A percentile compares a stretch with the other conserved stretches of the same genome.
Conservation (phyloP, 2,797 vertebrate genomes). For the Knipowitschia caucasica region DNA sequence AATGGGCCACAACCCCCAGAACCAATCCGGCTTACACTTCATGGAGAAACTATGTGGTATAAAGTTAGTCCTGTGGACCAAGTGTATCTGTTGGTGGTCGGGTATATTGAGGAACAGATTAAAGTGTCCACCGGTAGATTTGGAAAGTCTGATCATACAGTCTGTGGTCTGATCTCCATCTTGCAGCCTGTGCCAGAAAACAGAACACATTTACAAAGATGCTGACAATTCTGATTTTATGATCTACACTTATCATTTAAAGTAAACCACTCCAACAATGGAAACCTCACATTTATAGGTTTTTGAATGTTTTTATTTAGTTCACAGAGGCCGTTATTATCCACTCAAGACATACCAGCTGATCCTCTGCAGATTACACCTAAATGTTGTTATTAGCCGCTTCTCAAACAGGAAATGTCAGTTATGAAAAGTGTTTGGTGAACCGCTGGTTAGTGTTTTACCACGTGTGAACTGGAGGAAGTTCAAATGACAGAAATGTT, state of each 20-base stretch:
- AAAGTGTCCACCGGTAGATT: too few relatives aligned
- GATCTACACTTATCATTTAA: not conserved
- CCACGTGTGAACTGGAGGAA: constrained; percentile 26
- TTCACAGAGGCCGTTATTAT: not conserved
- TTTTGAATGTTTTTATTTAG: not conserved
- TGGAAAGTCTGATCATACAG: too few relatives aligned
- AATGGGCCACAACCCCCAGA: too few relatives aligned
- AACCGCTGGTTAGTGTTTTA: constrained; percentile 13
- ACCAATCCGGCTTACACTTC: too few relatives aligned
- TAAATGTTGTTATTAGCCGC: constrained; percentile 18
- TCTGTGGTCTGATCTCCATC: too few relatives aligned
- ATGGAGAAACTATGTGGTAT: too few relatives aligned
- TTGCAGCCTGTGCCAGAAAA: too few relatives aligned
- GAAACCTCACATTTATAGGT: not conserved
- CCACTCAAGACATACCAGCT: constrained; percentile 5
- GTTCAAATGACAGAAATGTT: not conserved
- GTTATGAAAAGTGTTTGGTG: constrained; percentile 12
- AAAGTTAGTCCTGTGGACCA: too few relatives aligned
- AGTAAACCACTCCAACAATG: not conserved
- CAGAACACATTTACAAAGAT: too few relatives aligned
- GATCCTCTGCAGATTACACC: constrained; percentile 1
- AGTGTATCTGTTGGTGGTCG: too few relatives aligned
- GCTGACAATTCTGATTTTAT: too few relatives aligned
- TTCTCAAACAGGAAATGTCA: constrained; percentile 20
- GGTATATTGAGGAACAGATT: too few relatives aligned